These are phyloP conservation scores for Lethenteron camtschaticum DNA, from an alignment of 2,113 vertebrate genomes.

Conservation along the genomic window DNA sequence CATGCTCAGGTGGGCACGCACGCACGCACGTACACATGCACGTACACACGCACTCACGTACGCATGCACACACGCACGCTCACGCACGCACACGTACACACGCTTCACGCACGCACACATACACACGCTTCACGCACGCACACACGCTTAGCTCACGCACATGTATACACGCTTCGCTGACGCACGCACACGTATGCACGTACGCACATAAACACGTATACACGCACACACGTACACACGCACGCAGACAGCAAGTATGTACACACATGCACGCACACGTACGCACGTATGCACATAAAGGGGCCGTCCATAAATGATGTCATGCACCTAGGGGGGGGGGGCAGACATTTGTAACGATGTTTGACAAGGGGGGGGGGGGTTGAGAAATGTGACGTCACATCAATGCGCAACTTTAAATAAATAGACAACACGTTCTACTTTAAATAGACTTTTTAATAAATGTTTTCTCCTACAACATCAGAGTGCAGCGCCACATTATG, in stretches of 20 bases:
- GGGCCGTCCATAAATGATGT: too few relatives aligned
- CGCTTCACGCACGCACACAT: not conserved
- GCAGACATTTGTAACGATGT: too few relatives aligned
- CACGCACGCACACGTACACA: not conserved
- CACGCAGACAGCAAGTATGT: not conserved
- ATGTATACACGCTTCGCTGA: not conserved
- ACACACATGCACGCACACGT: too few relatives aligned
- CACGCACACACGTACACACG: not conserved
- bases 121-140: not conserved
- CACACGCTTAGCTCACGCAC: not conserved
- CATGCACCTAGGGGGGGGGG: too few relatives aligned
- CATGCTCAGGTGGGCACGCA: constrained; percentile 44
- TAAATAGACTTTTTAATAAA: too few relatives aligned
- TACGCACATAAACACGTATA: not conserved
- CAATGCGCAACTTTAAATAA: too few relatives aligned
- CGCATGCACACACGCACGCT: not conserved
- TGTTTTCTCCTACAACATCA: too few relatives aligned
- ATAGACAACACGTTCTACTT: too few relatives aligned
- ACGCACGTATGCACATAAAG: too few relatives aligned
- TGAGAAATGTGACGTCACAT: too few relatives aligned
- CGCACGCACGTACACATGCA: not conserved
- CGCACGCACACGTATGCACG: not conserved
- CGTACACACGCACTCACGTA: not conserved
- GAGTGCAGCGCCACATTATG: too few relatives aligned
- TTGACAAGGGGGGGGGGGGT: too few relatives aligned